Conservation (phyloP, 1,140 invertebrate species). For the Drosophila lacertosa region DNA sequence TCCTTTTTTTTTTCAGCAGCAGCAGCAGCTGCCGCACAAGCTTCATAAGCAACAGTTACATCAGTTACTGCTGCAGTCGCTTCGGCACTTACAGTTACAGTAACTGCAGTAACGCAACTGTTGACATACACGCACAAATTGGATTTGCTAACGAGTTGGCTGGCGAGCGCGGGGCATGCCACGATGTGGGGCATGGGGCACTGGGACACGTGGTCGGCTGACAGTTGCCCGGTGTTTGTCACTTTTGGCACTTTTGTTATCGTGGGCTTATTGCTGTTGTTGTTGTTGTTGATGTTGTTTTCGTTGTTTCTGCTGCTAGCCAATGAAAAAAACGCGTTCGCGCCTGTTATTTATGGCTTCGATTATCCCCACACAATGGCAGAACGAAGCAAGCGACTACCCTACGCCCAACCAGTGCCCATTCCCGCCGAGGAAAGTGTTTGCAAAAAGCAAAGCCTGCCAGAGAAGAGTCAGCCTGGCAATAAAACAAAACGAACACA, state of each 20-base stretch:
- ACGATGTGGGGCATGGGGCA: neutral
- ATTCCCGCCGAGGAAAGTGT: slow-evolving; percentile 59
- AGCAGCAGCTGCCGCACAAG: no score
- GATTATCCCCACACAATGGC: slow-evolving; percentile 79
- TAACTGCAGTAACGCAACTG: slow-evolving; percentile 55
- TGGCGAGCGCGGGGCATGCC: neutral
- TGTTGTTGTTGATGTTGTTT: slow-evolving; percentile 12
- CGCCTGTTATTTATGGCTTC: slow-evolving; percentile 82
- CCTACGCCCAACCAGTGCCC: neutral
- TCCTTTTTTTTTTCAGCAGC: slow-evolving; percentile 20
- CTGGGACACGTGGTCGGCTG: slow-evolving; percentile 24
- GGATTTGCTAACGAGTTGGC: slow-evolving; percentile 77
- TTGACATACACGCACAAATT: slow-evolving; percentile 81
- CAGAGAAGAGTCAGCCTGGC: slow-evolving; percentile 56
- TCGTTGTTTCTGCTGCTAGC: slow-evolving; percentile 24
- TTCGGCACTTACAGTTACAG: slow-evolving; percentile 20
- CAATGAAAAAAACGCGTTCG: slow-evolving; percentile 60
- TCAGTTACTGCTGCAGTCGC: slow-evolving; percentile 3
- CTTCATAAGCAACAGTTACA: slow-evolving; percentile 22
- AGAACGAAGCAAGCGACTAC: slow-evolving; percentile 42
- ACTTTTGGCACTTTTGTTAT: slow-evolving; percentile 81
- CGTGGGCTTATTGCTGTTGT: slow-evolving; percentile 30
- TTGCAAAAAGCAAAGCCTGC: slow-evolving; percentile 65
- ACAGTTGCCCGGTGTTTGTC: slow-evolving; percentile 78
- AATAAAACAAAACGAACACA: slow-evolving; percentile 81